phyloP scores from a whole-genome alignment of 2,113 vertebrate genomes.

The Cephalopterus ornatus region DNA sequence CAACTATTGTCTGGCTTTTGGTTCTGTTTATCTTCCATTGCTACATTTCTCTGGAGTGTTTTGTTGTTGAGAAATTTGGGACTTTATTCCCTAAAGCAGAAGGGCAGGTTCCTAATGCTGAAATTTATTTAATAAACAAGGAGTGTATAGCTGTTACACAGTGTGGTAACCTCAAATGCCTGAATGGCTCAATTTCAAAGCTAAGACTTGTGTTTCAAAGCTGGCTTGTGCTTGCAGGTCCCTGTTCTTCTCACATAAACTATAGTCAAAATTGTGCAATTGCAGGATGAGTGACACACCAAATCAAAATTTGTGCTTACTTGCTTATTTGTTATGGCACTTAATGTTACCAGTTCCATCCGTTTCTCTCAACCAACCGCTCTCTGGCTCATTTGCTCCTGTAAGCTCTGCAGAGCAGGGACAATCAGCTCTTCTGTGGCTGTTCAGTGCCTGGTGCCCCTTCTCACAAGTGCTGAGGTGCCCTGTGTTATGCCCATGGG shows the following conservation, averaged over 20 bases:
- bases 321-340: background rate
- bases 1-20: background rate
- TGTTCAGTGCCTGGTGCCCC: background rate
- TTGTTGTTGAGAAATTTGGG: background rate
- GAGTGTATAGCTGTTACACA: background rate
- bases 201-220: background rate
- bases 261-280: background rate
- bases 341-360: background rate
- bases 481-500: background rate
- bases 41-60: background rate
- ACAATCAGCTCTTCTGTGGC: rapidly evolving
- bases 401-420: background rate
- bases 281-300: background rate
- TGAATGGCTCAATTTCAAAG: background rate
- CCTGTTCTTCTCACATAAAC: background rate
- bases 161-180: background rate
- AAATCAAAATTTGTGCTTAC: background rate
- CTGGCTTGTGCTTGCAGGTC: background rate
- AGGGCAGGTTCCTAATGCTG: background rate
- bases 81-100: background rate
- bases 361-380: background rate
- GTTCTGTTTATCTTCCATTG: background rate
- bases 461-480: background rate
- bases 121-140: background rate
- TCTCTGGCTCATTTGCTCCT: background rate